Percentiles rank a stretch among this genome's conserved stretches.
These are phyloP conservation scores for Oreochromis niloticus DNA, from an alignment of 2,113 vertebrate species.

Conservation along the genomic window DNA sequence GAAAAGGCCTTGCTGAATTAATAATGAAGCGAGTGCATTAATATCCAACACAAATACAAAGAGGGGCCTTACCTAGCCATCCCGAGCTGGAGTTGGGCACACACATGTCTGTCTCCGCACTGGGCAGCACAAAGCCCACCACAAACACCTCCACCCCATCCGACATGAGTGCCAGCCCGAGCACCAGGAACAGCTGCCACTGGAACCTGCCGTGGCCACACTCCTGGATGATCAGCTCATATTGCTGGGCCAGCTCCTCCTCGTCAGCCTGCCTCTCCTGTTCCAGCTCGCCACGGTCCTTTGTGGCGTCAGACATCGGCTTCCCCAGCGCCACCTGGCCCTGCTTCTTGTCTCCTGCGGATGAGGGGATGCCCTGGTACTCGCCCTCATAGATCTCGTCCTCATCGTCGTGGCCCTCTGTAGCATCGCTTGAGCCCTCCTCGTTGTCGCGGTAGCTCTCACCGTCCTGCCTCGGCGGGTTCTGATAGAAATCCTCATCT, in stretches of 20 bases:
- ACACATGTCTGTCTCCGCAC: constrained; percentile 96
- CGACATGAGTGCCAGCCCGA: constrained; percentile 96
- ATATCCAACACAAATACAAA: neutral
- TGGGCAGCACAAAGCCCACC: constrained; percentile 95
- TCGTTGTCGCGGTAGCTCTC: constrained; percentile 79
- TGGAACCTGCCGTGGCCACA: constrained; percentile 96
- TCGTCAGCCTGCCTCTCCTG: constrained; percentile 89
- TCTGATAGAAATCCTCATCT: constrained; percentile 72
- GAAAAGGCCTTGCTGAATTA: neutral
- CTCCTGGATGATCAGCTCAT: constrained; percentile 96
- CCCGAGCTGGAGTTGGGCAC: constrained; percentile 82
- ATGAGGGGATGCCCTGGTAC: constrained; percentile 91
- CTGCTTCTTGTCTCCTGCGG: constrained; percentile 62
- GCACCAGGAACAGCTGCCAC: constrained; percentile 95
- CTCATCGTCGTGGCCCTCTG: constrained; percentile 96
- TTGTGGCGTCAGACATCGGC: constrained; percentile 73
- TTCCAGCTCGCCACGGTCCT: constrained; percentile 83
- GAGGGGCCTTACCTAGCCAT: constrained; percentile 72
- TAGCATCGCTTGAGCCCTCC: constrained; percentile 94
- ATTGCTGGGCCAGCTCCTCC: constrained; percentile 96
- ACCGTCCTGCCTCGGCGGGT: constrained; percentile 62
- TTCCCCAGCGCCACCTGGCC: constrained; percentile 76
- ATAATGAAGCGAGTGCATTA: neutral
- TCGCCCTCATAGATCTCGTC: constrained; percentile 98
- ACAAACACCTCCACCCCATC: constrained; percentile 97